A percentile compares a stretch with the other conserved stretches of the same genome.
Evolutionary conservation across 2,888 invertebrate species (phyloP).

Genomic region (Charanyca ferruginea): DNA sequence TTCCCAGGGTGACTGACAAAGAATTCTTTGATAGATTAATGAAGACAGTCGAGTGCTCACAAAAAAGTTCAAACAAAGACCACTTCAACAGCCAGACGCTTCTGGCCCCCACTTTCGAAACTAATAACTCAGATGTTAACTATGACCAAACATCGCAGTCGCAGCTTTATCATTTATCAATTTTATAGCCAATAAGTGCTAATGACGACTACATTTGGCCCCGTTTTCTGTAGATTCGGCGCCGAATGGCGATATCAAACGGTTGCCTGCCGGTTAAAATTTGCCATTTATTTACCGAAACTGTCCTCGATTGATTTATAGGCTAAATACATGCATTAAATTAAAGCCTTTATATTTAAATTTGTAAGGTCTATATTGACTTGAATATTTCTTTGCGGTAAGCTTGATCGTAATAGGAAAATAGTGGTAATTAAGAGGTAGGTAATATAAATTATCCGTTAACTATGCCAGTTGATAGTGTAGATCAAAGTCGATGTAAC

Average conservation of each 20-base stretch:
- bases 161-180: slow-evolving; percentile 52
- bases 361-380: slow-evolving; percentile 6
- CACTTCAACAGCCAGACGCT: slow-evolving; percentile 57
- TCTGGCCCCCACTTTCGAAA: slow-evolving; percentile 58
- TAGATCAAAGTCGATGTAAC: slow-evolving; percentile 67
- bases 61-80: slow-evolving; percentile 66
- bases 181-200: slow-evolving; percentile 50
- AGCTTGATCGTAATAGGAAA: slow-evolving; percentile 38
- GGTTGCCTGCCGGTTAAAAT: slow-evolving; percentile 30
- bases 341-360: background rate
- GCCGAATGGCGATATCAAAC: slow-evolving; percentile 14
- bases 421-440: slow-evolving; percentile 40
- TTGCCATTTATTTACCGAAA: slow-evolving; percentile 28
- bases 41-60: slow-evolving; percentile 59
- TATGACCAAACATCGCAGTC: slow-evolving; percentile 39
- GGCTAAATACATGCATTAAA: background rate
- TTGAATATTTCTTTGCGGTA: slow-evolving; percentile 3
- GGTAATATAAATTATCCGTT: slow-evolving; percentile 35
- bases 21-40: slow-evolving; percentile 70
- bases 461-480: slow-evolving; percentile 56
- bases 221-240: slow-evolving; percentile 23
- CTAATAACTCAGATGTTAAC: slow-evolving; percentile 57
- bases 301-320: slow-evolving; percentile 40
- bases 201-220: slow-evolving; percentile 38
- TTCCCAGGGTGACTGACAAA: slow-evolving; percentile 75